phyloP scores from a whole-genome alignment of 1,140 invertebrate genomes.

The Mya arenaria region DNA sequence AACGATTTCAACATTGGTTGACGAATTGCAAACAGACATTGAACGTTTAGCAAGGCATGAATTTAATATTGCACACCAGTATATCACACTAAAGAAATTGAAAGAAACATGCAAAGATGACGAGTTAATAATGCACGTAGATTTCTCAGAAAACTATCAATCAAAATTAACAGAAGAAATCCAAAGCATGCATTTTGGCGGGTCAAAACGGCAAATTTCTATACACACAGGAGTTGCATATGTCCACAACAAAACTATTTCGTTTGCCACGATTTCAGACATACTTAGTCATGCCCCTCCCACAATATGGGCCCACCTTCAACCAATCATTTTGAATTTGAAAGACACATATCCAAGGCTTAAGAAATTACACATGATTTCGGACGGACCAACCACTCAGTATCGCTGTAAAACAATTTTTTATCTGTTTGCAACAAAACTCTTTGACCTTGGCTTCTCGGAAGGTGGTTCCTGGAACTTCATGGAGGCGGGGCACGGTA shows the following conservation, averaged over 20 bases:
- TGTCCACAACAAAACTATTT: too few relatives aligned
- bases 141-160: constrained; percentile 53
- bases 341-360: constrained; percentile 42
- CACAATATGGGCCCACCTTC: constrained; percentile 56
- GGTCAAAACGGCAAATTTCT: constrained; percentile 39
- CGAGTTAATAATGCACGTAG: constrained; percentile 53
- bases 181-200: constrained; percentile 57
- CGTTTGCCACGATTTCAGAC: constrained; percentile 52
- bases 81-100: not conserved
- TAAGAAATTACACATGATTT: constrained; percentile 51
- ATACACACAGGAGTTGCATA: constrained; percentile 32
- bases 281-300: constrained; percentile 39
- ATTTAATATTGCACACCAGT: constrained; percentile 33
- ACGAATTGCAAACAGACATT: not conserved
- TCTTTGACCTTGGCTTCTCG: constrained; percentile 61
- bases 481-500: constrained; percentile 81
- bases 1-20: not conserved
- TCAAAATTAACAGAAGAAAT: constrained; percentile 1
- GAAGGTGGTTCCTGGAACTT: too few relatives aligned
- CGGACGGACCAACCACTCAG: constrained; percentile 61
- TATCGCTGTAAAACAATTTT: constrained; percentile 58
- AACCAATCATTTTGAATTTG: constrained; percentile 48
- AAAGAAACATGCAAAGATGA: not conserved
- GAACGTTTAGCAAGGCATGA: not conserved
- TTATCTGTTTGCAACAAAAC: constrained; percentile 53